Evolutionary conservation across 2,113 vertebrate genomes (phyloP).

Genomic region (Percina caprodes): DNA sequence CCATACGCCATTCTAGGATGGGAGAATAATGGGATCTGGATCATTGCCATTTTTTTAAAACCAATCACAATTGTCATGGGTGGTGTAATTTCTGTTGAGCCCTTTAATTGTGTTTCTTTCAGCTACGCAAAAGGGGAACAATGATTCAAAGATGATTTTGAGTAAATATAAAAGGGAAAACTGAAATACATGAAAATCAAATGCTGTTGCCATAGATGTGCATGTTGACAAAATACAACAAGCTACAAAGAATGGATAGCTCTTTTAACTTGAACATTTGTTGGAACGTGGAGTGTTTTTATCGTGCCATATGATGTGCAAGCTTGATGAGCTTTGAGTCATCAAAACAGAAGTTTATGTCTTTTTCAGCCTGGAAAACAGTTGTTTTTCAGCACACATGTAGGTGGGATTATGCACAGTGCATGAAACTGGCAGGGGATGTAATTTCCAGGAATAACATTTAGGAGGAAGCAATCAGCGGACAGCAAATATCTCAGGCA

Average conservation of each 20-base stretch:
- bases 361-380: neutral
- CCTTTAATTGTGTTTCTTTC: neutral
- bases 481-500: neutral
- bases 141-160: too few relatives aligned
- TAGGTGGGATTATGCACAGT: too few relatives aligned
- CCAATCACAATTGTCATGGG: too few relatives aligned
- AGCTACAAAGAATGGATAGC: neutral
- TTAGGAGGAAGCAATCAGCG: neutral
- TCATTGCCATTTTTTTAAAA: too few relatives aligned
- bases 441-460: neutral
- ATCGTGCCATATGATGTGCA: neutral
- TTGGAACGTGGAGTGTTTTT: neutral
- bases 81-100: too few relatives aligned
- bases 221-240: neutral
- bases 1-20: too few relatives aligned
- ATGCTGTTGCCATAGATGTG: neutral
- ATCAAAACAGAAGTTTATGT: neutral
- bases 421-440: neutral
- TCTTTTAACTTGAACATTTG: neutral
- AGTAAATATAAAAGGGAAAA: neutral
- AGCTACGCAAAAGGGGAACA: neutral
- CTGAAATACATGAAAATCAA: neutral
- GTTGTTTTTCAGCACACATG: too few relatives aligned
- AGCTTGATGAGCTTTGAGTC: neutral
- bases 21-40: too few relatives aligned